These are phyloP conservation scores for Cataglyphis rosenhaueri DNA, from an alignment of 2,888 invertebrate genomes.

Conservation along the genomic window DNA sequence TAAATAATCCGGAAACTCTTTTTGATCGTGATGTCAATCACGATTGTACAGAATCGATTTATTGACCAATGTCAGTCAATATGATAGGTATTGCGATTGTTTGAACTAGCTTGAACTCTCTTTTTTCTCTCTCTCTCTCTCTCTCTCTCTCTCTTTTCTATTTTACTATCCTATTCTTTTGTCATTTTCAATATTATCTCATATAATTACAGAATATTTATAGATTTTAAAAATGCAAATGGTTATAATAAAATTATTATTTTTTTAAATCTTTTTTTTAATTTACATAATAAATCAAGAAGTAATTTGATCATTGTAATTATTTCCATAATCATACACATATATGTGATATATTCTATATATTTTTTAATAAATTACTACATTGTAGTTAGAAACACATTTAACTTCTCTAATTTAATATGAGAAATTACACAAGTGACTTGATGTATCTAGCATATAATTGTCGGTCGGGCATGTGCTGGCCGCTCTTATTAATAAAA, in stretches of 20 bases:
- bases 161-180: not conserved
- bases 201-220: not conserved
- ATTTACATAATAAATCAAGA: not conserved
- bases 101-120: slow-evolving; percentile 6
- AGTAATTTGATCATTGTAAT: not conserved
- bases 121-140: not conserved
- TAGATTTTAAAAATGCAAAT: not conserved
- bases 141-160: not conserved
- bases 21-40: slow-evolving; percentile 33
- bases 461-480: slow-evolving; percentile 59
- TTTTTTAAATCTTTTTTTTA: not conserved
- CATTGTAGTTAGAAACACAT: not conserved
- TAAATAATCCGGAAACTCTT: slow-evolving; percentile 30
- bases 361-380: not conserved
- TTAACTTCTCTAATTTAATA: not conserved
- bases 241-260: not conserved
- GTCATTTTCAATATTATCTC: not conserved
- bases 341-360: not conserved
- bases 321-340: not conserved
- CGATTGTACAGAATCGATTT: not conserved
- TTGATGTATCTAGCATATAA: not conserved
- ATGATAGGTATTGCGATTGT: slow-evolving; percentile 10
- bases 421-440: not conserved
- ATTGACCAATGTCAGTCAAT: not conserved
- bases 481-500: slow-evolving; percentile 67